Base-by-base conservation (phyloP, 2,888 invertebrate species). In the Saturnia pavonia region DNA sequence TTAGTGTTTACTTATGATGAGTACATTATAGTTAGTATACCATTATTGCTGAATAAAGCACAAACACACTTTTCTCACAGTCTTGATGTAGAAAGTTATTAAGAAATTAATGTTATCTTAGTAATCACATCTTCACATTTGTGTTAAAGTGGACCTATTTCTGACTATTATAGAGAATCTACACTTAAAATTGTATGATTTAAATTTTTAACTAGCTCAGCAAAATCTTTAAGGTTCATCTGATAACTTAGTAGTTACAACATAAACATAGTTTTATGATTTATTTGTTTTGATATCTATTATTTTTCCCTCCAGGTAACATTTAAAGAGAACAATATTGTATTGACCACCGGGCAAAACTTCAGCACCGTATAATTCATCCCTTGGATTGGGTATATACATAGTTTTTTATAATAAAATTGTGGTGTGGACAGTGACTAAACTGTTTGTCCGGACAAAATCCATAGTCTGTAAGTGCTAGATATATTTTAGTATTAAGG, bases 341-440 rank as follows among this genome's bases (percentile, higher is more conserved):
- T 92, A 93, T 92, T 92, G 89, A 89, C 84, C 82, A 34, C 89
- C 85, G 86, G 89, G 83, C 86, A 81, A 80, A 83, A 82, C 83
- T 85, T 86, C 85, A 84, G 76, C 83, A 85, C 85, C 87, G 82
- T n/a, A n/a, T 84, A 86, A 88, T 86, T 86, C 86, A 88, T 86
- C 87, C 85, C 83, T 82, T 83, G 75, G 84, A 87, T 86, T 84
- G 84, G 83, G n/a, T 65, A 65, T 86, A 88, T 88, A 88, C 82
- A 84, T 88, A 88, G 89, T 89, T 88, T 87, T 85, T 85, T 87
- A 83, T 76, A 82, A 75, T 75, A 78, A 80, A 78, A 79, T 83
- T 86, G 92, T 92, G 91, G 87, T 88, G 88, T 91, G 87, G 85
- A 89, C 85, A 87, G 88, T 90, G 91, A 89, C 86, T 85, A 83